These are phyloP conservation scores for Pogonomyrmex barbatus DNA, from an alignment of 1,140 invertebrate genomes.

Conservation along the genomic window DNA sequence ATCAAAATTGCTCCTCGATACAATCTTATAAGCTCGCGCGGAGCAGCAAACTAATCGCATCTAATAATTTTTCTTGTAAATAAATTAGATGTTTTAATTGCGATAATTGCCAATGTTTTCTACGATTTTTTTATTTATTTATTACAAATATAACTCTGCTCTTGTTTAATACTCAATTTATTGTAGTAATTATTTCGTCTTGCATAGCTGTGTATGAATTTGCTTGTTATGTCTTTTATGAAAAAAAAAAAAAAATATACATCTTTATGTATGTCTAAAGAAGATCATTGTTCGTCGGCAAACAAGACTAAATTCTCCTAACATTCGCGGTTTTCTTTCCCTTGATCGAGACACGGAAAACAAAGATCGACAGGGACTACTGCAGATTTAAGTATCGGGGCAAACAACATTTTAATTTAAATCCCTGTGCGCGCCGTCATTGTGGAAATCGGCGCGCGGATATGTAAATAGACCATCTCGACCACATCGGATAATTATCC, in stretches of 20 bases:
- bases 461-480: slow-evolving; percentile 68
- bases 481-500: slow-evolving; percentile 77
- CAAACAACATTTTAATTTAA: slow-evolving; percentile 77
- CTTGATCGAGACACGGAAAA: slow-evolving; percentile 31
- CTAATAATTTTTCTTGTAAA: neutral
- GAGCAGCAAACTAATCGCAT: neutral
- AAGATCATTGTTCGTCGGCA: neutral
- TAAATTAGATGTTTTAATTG: neutral
- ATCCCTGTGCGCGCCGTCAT: slow-evolving; percentile 59
- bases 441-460: slow-evolving; percentile 62
- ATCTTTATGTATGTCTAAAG: neutral
- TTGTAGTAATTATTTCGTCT: neutral
- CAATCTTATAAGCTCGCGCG: slow-evolving; percentile 47
- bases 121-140: neutral
- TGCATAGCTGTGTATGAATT: neutral
- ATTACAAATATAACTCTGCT: neutral
- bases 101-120: neutral
- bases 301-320: slow-evolving; percentile 17
- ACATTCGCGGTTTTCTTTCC: slow-evolving; percentile 31
- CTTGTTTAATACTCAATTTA: neutral
- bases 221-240: neutral
- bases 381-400: slow-evolving; percentile 71
- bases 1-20: slow-evolving; percentile 72
- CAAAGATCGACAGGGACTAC: slow-evolving; percentile 28
- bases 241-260: neutral